Evolutionary conservation across 2,888 invertebrate species (phyloP).

Genomic region (Fragum whitleyi): DNA sequence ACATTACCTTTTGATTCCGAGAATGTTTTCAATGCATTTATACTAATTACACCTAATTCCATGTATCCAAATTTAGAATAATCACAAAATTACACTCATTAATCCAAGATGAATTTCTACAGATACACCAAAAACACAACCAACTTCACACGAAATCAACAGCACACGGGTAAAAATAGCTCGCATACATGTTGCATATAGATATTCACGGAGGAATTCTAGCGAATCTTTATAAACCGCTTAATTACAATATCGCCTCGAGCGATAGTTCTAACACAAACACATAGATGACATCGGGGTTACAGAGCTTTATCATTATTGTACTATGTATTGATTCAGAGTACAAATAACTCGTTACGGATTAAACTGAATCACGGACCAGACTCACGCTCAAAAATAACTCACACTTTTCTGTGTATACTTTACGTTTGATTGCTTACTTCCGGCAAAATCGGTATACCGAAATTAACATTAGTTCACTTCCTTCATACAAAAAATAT

Average conservation of each 20-base stretch:
- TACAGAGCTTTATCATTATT: constrained; percentile 18
- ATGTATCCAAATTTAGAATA: too few relatives aligned
- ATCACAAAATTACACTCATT: neutral
- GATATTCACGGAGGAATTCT: neutral
- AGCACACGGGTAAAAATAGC: neutral
- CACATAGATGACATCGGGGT: constrained; percentile 10
- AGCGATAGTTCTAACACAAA: constrained; percentile 9
- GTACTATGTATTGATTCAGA: constrained; percentile 22
- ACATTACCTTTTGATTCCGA: too few relatives aligned
- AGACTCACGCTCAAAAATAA: too few relatives aligned
- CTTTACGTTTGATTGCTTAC: neutral
- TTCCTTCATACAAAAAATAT: too few relatives aligned
- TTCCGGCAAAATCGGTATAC: too few relatives aligned
- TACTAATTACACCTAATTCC: too few relatives aligned
- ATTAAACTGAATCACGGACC: neutral
- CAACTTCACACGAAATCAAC: neutral
- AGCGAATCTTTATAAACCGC: constrained; percentile 1
- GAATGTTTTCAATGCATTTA: too few relatives aligned
- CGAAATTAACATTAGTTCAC: too few relatives aligned
- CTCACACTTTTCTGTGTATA: neutral
- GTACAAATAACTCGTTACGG: constrained; percentile 11
- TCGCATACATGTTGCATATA: too few relatives aligned
- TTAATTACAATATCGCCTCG: constrained; percentile 1
- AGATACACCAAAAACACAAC: too few relatives aligned
- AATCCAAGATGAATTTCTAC: neutral